A percentile compares a stretch with the other conserved stretches of the same genome.
Conservation (phyloP, 1,140 invertebrate species). For the Pantala flavescens region DNA sequence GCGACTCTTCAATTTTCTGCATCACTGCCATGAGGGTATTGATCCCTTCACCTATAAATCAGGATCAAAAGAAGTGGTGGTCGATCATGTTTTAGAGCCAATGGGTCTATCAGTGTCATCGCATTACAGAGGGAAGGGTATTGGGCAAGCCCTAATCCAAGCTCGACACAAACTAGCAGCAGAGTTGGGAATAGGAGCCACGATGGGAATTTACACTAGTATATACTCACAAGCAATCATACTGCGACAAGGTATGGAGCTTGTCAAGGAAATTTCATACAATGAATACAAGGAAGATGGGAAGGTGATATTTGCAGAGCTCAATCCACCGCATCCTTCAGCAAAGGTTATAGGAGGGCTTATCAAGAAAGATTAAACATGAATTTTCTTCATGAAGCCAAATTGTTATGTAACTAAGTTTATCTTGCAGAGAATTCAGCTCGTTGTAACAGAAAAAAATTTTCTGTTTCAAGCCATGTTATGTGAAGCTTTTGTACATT, state of each 20-base stretch:
- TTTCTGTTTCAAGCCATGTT: too few relatives aligned
- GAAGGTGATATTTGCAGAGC: neutral
- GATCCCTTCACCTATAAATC: neutral
- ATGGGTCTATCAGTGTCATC: neutral
- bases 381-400: too few relatives aligned
- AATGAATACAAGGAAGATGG: neutral
- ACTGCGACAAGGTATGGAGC: neutral
- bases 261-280: neutral
- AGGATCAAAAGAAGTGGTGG: neutral
- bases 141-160: neutral
- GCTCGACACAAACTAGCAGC: neutral
- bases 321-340: neutral
- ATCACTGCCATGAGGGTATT: neutral
- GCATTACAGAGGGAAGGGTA: neutral
- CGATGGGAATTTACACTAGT: conserved; percentile 3
- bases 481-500: too few relatives aligned
- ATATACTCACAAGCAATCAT: neutral
- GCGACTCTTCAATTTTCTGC: neutral
- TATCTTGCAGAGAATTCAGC: too few relatives aligned
- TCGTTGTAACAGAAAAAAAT: too few relatives aligned
- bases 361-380: neutral
- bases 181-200: neutral
- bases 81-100: neutral
- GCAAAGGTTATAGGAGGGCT: neutral
- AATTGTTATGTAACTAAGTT: too few relatives aligned